A percentile compares a stretch with the other conserved stretches of the same genome.
Evolutionary conservation across 2,888 invertebrate genomes (phyloP).

Genomic region (Liopterus haemorrhoidalis): DNA sequence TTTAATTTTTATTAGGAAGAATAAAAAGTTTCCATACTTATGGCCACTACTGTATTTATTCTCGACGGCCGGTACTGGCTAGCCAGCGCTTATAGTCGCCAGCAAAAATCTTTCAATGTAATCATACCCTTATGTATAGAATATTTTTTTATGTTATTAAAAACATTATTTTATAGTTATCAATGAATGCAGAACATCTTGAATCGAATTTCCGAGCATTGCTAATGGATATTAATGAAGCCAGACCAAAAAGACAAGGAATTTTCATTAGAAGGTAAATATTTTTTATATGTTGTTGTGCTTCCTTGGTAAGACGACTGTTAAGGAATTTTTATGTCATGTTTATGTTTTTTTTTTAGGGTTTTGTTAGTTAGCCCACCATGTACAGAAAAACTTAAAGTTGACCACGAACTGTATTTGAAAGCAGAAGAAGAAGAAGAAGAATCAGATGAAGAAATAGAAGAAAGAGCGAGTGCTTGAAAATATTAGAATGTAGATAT

Average conservation of each 20-base stretch:
- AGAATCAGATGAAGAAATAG: slow-evolving; percentile 34
- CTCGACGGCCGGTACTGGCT: no score
- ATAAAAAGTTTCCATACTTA: no score
- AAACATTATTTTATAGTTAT: slow-evolving; percentile 51
- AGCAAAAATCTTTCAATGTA: no score
- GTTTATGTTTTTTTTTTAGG: slow-evolving; percentile 44
- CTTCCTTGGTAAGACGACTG: no score
- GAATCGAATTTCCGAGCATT: slow-evolving; percentile 66
- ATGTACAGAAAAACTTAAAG: slow-evolving; percentile 60
- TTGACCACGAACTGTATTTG: slow-evolving; percentile 49
- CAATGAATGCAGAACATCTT: slow-evolving; percentile 65
- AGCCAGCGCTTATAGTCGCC: no score
- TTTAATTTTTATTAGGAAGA: no score
- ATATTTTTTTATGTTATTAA: slow-evolving; percentile 2
- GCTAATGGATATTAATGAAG: slow-evolving; percentile 58
- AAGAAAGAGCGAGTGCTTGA: no score
- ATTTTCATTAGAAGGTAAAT: slow-evolving; percentile 62
- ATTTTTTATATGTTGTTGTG: slow-evolving; percentile 8
- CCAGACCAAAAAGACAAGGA: slow-evolving; percentile 62
- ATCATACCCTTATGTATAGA: no score
- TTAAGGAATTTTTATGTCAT: not conserved
- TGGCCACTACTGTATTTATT: no score
- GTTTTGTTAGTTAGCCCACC: slow-evolving; percentile 59
- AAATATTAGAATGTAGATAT: no score
- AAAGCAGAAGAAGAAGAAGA: slow-evolving; percentile 29